Base-by-base conservation (phyloP, 1,140 invertebrate species). In the Macrotrachela quadricornifera region DNA sequence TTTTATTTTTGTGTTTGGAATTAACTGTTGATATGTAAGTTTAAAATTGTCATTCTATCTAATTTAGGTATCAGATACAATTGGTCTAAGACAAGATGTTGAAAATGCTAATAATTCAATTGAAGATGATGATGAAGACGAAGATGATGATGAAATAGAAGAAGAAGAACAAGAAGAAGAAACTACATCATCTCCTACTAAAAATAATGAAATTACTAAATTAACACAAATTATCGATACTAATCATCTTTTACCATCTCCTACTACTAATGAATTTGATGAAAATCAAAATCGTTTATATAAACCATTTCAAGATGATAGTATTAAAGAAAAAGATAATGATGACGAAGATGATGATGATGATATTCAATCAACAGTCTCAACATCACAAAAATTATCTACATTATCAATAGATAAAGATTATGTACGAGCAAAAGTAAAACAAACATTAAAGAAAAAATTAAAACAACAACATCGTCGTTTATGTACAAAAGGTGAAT, bases 71-170 rank as follows among this genome's bases (percentile, higher is more conserved):
- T 52, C 12, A 13, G 43, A 14, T 14, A 44, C 36, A 45, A 51
- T 30, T 30, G 21, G 21, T 30, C 21, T 30, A 30, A 2, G 21
- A 8, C 3, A 30, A 30, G 21, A 8, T 58, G 60, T 56, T 63
- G 71, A 58, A 62, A 65, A 59, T 17, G 57, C 57, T 42, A 59
- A 55, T 40, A 57, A 56, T 47, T 50, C 55, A 37, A 56, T 59
- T 45, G 49, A 57, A 36, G 58, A 58, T 39, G 36, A 57, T 36
- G 39, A 58, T 16, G 56, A 56, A 10, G 54, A 56, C 16, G 49
- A 59, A 36, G 58, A 65, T 50, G 54, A 62, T 17, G 57, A 59
- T 17, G 51, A 62, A 43, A 54, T 61, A n/a, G 60, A 65, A 45
- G 60, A 61, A 36, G 58, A 62, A n/a, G 59, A 59, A 21, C 52